These are phyloP conservation scores for Ctenomys sociabilis DNA, from an alignment of 2,113 vertebrate genomes.

Conservation along the genomic window DNA sequence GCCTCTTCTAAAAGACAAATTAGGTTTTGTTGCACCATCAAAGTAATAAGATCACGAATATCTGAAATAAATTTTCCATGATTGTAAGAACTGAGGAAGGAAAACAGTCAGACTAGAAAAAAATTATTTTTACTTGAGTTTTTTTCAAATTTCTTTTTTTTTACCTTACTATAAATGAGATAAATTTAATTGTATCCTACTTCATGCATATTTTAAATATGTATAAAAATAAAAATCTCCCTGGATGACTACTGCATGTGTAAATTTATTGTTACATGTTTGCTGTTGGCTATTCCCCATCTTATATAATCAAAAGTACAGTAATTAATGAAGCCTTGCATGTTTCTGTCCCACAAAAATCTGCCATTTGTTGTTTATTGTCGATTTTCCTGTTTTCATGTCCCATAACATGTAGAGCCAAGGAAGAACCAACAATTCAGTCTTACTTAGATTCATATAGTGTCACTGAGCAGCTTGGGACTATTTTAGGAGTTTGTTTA, in stretches of 20 bases:
- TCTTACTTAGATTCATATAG: not conserved
- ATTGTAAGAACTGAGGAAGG: not conserved
- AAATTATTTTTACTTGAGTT: not conserved
- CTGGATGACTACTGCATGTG: not conserved
- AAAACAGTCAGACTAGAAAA: not conserved
- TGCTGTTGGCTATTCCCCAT: not conserved
- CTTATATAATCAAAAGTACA: not conserved
- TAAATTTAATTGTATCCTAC: not conserved
- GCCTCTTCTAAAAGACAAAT: not conserved
- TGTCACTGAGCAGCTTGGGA: not conserved
- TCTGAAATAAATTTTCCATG: not conserved
- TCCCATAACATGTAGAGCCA: not conserved
- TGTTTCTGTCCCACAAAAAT: not conserved
- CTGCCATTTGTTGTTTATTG: not conserved
- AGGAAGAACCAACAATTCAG: not conserved
- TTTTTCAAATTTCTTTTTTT: not conserved
- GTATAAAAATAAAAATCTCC: not conserved
- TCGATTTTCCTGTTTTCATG: not conserved
- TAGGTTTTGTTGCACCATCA: not conserved
- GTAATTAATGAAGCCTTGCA: not conserved
- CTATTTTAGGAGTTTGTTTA: not conserved
- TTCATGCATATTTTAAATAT: slow-evolving; percentile 1
- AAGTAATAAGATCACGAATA: not conserved
- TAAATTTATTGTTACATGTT: not conserved
- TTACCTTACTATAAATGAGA: not conserved